Conservation (phyloP, 2,797 vertebrate species). For the Eulemur mongoz region DNA sequence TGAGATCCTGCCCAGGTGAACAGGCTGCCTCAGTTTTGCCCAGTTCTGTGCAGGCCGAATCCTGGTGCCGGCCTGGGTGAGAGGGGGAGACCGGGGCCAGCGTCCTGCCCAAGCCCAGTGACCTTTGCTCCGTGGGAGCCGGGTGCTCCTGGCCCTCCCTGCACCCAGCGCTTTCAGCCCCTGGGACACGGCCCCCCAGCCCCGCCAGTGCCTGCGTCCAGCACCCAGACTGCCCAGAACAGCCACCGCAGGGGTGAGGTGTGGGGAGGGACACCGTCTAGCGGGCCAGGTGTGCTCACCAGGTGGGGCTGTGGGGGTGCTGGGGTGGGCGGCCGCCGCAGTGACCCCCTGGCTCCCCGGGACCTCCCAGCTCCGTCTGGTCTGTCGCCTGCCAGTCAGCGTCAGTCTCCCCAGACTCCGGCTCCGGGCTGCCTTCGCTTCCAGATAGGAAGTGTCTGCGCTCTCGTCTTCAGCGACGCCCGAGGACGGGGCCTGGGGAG, state of each 20-base stretch:
- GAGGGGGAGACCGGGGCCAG: background rate
- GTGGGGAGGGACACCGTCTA: background rate
- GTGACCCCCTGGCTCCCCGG: background rate
- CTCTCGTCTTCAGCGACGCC: background rate
- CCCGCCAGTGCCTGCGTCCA: rapidly evolving
- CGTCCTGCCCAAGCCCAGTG: background rate
- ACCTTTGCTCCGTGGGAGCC: background rate
- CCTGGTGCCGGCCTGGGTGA: rapidly evolving
- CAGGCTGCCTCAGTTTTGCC: background rate
- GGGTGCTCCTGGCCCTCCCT: background rate
- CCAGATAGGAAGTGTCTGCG: background rate
- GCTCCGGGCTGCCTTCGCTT: background rate
- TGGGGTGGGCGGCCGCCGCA: background rate
- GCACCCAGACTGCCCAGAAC: background rate
- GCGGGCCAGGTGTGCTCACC: background rate
- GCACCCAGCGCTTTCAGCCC: background rate
- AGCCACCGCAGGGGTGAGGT: background rate
- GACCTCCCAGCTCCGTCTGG: background rate
- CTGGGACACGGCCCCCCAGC: background rate
- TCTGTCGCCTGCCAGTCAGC: background rate
- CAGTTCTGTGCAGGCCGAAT: background rate
- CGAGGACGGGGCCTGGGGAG: background rate
- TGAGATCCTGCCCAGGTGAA: background rate
- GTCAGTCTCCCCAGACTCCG: background rate
- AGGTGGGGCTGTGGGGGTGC: background rate